Evolutionary conservation across 2,113 vertebrate species (phyloP).

Genomic region (Pomatorhinus ruficollis): DNA sequence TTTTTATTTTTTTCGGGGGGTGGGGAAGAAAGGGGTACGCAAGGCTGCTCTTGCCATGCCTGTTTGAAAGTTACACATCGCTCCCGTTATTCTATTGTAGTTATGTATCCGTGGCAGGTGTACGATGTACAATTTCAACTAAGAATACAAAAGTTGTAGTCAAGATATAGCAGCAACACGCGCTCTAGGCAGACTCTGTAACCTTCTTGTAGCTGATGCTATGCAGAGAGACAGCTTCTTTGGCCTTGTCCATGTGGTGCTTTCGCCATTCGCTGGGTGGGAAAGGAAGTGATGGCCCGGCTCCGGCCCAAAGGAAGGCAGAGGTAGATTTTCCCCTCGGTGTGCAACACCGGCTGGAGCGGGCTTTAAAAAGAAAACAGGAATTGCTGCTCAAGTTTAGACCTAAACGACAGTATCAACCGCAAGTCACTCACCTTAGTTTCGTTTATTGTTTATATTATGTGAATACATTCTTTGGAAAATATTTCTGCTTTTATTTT

Average conservation of each 20-base stretch:
- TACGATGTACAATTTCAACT: constrained; percentile 52
- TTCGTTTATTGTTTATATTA: constrained; percentile 77
- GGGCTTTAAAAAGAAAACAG: background rate
- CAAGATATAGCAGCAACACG: constrained; percentile 38
- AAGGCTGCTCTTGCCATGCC: background rate
- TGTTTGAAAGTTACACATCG: constrained; percentile 22
- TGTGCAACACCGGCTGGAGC: background rate
- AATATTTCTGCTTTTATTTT: constrained; percentile 88
- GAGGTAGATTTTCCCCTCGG: background rate
- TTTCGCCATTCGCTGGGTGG: constrained; percentile 45
- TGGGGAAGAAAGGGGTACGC: background rate
- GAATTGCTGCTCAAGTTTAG: constrained; percentile 53
- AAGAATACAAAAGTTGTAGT: constrained; percentile 42
- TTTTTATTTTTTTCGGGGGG: background rate
- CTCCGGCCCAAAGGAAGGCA: background rate
- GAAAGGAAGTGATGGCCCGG: background rate
- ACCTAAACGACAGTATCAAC: constrained; percentile 37
- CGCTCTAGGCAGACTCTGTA: constrained; percentile 48
- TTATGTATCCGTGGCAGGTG: constrained; percentile 44
- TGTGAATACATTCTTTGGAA: constrained; percentile 81
- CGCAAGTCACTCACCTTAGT: constrained; percentile 59
- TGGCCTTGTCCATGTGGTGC: constrained; percentile 29
- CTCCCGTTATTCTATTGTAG: constrained; percentile 44
- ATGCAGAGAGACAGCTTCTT: constrained; percentile 46
- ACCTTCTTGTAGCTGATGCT: constrained; percentile 61